Evolutionary conservation across 2,888 invertebrate species (phyloP).

Genomic region (Drosophila engyochracea): DNA sequence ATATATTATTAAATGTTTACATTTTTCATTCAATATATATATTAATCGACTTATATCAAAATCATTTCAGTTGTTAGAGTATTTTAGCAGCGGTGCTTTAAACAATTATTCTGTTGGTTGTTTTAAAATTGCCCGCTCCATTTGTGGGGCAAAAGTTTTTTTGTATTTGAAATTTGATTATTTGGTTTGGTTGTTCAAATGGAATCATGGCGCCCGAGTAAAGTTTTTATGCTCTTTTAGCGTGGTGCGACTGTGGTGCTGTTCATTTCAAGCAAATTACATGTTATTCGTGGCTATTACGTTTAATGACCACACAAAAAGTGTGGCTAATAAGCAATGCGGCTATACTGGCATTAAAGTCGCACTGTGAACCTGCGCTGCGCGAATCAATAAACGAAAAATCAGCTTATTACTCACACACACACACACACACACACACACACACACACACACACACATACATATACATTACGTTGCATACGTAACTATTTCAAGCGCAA

Average conservation of each 20-base stretch:
- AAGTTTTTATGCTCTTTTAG: slow-evolving; percentile 70
- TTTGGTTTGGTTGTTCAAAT: slow-evolving; percentile 58
- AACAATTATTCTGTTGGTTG: slow-evolving; percentile 14
- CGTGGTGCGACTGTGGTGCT: slow-evolving; percentile 29
- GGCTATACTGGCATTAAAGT: slow-evolving; percentile 43
- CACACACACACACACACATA: not conserved
- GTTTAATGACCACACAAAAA: slow-evolving; percentile 65
- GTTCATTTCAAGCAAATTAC: slow-evolving; percentile 65
- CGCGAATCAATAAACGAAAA: slow-evolving; percentile 74
- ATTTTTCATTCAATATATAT: not conserved
- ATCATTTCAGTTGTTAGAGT: slow-evolving; percentile 2
- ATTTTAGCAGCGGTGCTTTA: not conserved
- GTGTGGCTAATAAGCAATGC: slow-evolving; percentile 67
- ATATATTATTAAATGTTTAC: not conserved
- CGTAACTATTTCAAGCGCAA: slow-evolving; percentile 78
- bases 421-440: not conserved
- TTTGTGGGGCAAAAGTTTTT: slow-evolving; percentile 62
- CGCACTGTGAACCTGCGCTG: slow-evolving; percentile 15
- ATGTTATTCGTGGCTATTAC: slow-evolving; percentile 72
- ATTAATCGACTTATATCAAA: not conserved
- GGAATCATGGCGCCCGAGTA: slow-evolving; percentile 48
- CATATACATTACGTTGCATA: slow-evolving; percentile 12
- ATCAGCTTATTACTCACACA: slow-evolving; percentile 68
- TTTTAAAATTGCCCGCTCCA: slow-evolving; percentile 58
- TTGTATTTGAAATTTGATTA: slow-evolving; percentile 73